These are phyloP conservation scores for Chrysomallon squamiferum DNA, from an alignment of 1,140 invertebrate species.

Conservation along the genomic window DNA sequence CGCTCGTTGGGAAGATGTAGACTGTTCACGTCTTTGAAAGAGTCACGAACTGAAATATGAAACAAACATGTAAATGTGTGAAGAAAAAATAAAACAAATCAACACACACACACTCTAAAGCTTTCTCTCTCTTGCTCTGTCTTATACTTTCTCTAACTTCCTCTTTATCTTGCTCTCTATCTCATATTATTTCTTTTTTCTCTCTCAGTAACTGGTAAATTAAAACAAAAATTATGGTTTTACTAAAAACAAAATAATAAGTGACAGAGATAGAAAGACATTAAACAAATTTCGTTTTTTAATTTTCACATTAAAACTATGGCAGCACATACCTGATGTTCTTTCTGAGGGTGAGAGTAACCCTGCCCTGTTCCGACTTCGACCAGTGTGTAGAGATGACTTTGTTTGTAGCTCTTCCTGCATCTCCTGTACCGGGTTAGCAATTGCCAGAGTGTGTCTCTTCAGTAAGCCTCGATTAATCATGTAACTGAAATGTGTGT, in stretches of 20 bases:
- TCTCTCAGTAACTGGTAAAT: too few species aligned
- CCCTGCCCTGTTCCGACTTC: conserved; percentile 25
- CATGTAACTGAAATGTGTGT: conserved; percentile 71
- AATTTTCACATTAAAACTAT: too few species aligned
- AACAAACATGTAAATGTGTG: background rate
- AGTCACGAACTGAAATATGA: conserved; percentile 64
- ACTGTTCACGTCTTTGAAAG: conserved; percentile 67
- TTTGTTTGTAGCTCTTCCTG: conserved; percentile 71
- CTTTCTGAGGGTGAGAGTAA: conserved; percentile 33
- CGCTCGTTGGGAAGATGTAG: conserved; percentile 74
- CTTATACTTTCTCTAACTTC: too few species aligned
- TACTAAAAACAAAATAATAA: too few species aligned
- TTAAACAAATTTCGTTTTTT: too few species aligned
- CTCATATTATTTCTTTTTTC: too few species aligned
- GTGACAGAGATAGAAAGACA: too few species aligned
- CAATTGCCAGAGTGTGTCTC: conserved; percentile 70
- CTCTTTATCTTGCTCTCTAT: too few species aligned
- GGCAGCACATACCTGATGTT: conserved; percentile 37
- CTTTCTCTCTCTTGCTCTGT: too few species aligned
- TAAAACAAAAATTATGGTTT: too few species aligned
- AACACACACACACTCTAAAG: too few species aligned
- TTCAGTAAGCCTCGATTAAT: conserved; percentile 74
- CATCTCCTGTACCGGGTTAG: conserved; percentile 63
- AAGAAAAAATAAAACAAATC: too few species aligned
- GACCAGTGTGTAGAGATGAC: conserved; percentile 56